Conservation (phyloP, 2,797 vertebrate genomes). For the Spea hammondii region DNA sequence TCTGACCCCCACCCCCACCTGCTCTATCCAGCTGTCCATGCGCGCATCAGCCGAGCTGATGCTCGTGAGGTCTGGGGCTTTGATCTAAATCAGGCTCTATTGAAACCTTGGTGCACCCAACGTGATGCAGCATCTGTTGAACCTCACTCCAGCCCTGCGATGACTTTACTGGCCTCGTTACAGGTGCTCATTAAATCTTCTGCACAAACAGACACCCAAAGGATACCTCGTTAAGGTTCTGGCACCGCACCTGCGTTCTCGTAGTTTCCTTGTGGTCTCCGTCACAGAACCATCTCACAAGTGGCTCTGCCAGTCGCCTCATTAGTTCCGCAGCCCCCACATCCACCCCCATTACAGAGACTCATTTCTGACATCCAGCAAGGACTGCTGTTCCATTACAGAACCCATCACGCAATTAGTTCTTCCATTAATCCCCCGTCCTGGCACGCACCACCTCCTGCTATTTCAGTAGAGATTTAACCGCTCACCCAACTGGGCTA, state of each 20-base stretch:
- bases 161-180: neutral
- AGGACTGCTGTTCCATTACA: slow-evolving; percentile 36
- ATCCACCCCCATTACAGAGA: slow-evolving; percentile 11
- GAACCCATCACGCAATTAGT: slow-evolving; percentile 47
- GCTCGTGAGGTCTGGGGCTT: neutral
- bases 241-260: neutral
- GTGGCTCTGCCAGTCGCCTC: neutral
- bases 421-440: slow-evolving; percentile 43
- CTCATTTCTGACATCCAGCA: slow-evolving; percentile 20
- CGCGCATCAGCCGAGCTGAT: too few species aligned
- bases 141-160: neutral
- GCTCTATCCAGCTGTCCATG: neutral
- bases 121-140: neutral
- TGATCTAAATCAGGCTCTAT: neutral
- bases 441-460: slow-evolving; percentile 35
- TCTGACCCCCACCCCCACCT: neutral
- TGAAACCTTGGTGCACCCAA: neutral
- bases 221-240: neutral
- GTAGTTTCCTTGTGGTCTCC: neutral
- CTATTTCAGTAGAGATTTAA: slow-evolving; percentile 20
- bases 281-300: neutral
- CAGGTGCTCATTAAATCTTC: neutral
- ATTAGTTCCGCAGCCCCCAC: neutral
- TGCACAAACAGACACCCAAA: neutral
- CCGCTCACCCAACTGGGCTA: slow-evolving; percentile 6